Evolutionary conservation across 1,140 invertebrate species (phyloP).

Genomic region (Lasioglossum baleicum): DNA sequence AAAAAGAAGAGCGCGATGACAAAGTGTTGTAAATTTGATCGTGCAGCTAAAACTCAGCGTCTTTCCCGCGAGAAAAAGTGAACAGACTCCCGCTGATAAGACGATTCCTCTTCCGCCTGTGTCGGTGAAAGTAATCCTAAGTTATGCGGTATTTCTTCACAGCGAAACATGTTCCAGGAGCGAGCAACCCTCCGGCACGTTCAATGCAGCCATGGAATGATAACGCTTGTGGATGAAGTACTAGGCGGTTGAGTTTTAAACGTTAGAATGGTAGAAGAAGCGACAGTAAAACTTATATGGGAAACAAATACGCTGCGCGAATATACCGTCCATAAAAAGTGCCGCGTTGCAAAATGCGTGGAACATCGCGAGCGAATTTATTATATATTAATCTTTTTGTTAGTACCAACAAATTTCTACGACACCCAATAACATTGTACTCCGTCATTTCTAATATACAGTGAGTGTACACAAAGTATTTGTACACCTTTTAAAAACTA

Average conservation of each 20-base stretch:
- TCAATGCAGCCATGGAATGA: conserved; percentile 26
- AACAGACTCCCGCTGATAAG: conserved; percentile 52
- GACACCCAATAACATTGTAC: too few species aligned
- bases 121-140: conserved; percentile 57
- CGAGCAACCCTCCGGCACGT: conserved; percentile 1
- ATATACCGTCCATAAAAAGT: neutral
- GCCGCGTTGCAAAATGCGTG: too few species aligned
- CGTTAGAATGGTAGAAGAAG: neutral
- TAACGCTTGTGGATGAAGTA: conserved; percentile 1
- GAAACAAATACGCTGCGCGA: neutral
- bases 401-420: too few species aligned
- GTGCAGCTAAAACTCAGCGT: conserved; percentile 21
- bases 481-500: too few species aligned
- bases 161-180: conserved; percentile 27
- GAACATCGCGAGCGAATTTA: too few species aligned
- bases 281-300: neutral
- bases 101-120: conserved; percentile 51
- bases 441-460: too few species aligned
- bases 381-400: too few species aligned
- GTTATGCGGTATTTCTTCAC: conserved; percentile 57
- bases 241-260: neutral
- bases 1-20: conserved; percentile 17
- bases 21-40: conserved; percentile 42
- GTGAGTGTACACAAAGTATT: too few species aligned
- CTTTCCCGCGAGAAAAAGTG: conserved; percentile 45